Conservation (phyloP, 2,888 invertebrate genomes). For the Diachrysia chrysitis region DNA sequence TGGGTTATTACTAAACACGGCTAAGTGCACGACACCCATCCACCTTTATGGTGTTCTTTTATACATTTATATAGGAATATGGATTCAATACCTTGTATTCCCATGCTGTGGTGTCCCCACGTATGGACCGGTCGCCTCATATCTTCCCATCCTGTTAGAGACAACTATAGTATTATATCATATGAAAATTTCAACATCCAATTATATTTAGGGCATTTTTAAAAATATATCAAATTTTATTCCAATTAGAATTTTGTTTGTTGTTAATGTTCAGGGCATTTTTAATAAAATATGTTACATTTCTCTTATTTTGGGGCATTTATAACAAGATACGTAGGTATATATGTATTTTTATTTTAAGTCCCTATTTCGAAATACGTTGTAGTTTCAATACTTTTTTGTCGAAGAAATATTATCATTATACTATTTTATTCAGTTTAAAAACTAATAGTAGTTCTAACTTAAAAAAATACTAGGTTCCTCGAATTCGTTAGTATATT, state of each 20-base stretch:
- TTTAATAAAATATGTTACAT: background rate
- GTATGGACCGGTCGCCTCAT: constrained; percentile 37
- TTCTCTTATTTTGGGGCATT: background rate
- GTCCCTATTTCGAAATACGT: too few relatives aligned
- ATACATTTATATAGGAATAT: background rate
- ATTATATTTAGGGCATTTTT: background rate
- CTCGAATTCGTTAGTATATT: background rate
- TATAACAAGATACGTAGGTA: too few relatives aligned
- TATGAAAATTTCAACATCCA: constrained; percentile 23
- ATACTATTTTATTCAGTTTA: background rate
- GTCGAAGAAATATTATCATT: background rate
- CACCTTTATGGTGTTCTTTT: background rate
- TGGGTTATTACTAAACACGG: background rate
- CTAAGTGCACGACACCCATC: constrained; percentile 1
- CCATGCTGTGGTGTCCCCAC: constrained; percentile 42
- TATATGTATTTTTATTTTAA: too few relatives aligned
- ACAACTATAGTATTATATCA: constrained; percentile 48
- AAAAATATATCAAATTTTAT: background rate
- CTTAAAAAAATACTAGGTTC: background rate
- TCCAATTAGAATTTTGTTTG: background rate
- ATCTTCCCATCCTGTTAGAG: constrained; percentile 46
- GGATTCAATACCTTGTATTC: constrained; percentile 41
- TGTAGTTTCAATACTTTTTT: too few relatives aligned
- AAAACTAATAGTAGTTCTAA: background rate
- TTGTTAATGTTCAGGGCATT: background rate